These are phyloP conservation scores for Hyposoter didymator DNA, from an alignment of 2,888 invertebrate genomes.

Conservation along the genomic window DNA sequence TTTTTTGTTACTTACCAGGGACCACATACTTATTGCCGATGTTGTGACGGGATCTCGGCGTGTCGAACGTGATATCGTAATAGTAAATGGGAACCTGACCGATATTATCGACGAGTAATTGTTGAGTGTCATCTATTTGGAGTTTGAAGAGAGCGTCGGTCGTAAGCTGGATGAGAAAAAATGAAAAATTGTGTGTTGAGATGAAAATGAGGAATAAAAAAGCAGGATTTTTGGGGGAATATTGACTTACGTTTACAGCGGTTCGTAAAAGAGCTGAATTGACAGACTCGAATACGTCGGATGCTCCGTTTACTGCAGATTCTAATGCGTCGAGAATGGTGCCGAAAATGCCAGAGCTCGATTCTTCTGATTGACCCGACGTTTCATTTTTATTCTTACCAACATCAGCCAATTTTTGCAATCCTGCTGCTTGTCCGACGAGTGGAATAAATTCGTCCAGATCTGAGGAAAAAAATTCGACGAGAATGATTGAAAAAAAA, in stretches of 20 bases:
- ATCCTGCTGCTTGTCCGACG: no score
- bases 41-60: constrained; percentile 18
- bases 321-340: no score
- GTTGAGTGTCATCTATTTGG: constrained; percentile 37
- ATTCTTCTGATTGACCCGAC: no score
- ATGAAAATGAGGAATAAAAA: neutral
- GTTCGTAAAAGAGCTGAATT: neutral
- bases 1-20: constrained; percentile 12
- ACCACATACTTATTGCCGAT: neutral
- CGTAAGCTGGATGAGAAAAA: neutral
- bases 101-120: neutral
- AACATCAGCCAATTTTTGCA: no score
- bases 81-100: constrained; percentile 65
- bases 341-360: no score
- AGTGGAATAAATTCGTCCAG: no score
- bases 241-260: constrained; percentile 27
- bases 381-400: no score
- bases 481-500: no score
- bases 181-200: neutral
- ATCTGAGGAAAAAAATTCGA: no score
- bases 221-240: neutral
- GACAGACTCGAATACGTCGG: no score
- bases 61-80: constrained; percentile 65
- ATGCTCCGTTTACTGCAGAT: no score
- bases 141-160: constrained; percentile 13